Percentiles rank a stretch among this genome's conserved stretches.
These are phyloP conservation scores for Panagrolaimus sp. DNA, from an alignment of 1,140 invertebrate species.

Conservation along the genomic window DNA sequence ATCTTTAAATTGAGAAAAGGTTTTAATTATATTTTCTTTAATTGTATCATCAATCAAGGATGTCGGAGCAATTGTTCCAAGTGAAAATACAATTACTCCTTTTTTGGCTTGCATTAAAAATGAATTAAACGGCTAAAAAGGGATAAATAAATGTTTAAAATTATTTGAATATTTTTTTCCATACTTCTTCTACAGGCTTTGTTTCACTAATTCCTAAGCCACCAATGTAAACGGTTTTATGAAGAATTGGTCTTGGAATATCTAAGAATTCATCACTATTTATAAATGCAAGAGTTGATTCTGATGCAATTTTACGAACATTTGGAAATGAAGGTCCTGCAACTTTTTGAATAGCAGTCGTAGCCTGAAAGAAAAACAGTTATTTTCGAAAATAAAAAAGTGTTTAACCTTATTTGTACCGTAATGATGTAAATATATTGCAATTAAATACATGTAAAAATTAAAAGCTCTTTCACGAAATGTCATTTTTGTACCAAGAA, in stretches of 20 bases:
- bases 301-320: conserved; percentile 24
- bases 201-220: conserved; percentile 25
- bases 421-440: conserved; percentile 21
- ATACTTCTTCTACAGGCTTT: neutral
- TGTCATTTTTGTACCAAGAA: conserved; percentile 24
- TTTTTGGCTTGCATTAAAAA: conserved; percentile 21
- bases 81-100: conserved; percentile 34
- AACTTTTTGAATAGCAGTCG: neutral
- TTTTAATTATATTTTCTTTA: conserved; percentile 21
- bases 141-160: neutral
- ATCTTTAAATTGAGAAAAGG: conserved; percentile 25
- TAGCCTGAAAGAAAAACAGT: conserved; percentile 13
- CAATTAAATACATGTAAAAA: conserved; percentile 26
- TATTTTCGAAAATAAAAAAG: neutral
- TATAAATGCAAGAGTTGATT: conserved; percentile 33
- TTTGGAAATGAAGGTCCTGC: conserved; percentile 28
- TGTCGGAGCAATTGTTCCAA: conserved; percentile 33
- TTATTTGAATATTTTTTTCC: neutral
- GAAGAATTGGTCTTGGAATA: conserved; percentile 30
- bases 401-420: conserved; percentile 27
- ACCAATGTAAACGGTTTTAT: conserved; percentile 33
- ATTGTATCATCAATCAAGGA: conserved; percentile 12
- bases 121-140: conserved; percentile 13
- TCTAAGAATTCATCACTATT: conserved; percentile 34
- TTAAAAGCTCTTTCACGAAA: conserved; percentile 31